These are phyloP conservation scores for Lates calcarifer DNA, from an alignment of 2,113 vertebrate genomes.

Conservation along the genomic window DNA sequence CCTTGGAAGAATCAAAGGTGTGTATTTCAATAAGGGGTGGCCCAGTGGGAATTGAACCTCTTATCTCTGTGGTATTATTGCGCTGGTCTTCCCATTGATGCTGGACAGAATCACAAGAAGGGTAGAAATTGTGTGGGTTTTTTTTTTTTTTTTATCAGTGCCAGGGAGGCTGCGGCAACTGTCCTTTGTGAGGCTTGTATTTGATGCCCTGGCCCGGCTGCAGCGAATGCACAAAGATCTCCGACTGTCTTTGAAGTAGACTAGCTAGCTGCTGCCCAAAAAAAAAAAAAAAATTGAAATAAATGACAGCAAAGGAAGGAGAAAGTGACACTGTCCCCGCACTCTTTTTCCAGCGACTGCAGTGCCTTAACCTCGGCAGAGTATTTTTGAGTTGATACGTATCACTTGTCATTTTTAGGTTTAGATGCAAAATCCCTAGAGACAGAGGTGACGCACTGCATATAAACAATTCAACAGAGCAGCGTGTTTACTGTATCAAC, in stretches of 20 bases:
- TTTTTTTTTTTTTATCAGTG: constrained; percentile 70
- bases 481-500: constrained; percentile 67
- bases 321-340: constrained; percentile 64
- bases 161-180: constrained; percentile 59
- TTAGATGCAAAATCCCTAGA: constrained; percentile 54
- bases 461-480: constrained; percentile 67
- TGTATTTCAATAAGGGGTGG: constrained; percentile 34
- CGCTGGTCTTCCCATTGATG: constrained; percentile 40
- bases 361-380: constrained; percentile 54
- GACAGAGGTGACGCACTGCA: constrained; percentile 63
- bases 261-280: constrained; percentile 64
- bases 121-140: constrained; percentile 50
- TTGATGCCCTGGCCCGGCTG: constrained; percentile 66
- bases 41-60: constrained; percentile 42
- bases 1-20: constrained; percentile 46
- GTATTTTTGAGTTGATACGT: constrained; percentile 57
- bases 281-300: constrained; percentile 58
- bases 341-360: constrained; percentile 32
- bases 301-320: constrained; percentile 62
- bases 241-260: constrained; percentile 73
- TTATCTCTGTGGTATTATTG: constrained; percentile 56
- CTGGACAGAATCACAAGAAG: constrained; percentile 63
- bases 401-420: constrained; percentile 66
- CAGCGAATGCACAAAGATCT: constrained; percentile 73
- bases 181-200: constrained; percentile 68